phyloP scores from a whole-genome alignment of 2,888 invertebrate species.

The Cephus sareptanus region DNA sequence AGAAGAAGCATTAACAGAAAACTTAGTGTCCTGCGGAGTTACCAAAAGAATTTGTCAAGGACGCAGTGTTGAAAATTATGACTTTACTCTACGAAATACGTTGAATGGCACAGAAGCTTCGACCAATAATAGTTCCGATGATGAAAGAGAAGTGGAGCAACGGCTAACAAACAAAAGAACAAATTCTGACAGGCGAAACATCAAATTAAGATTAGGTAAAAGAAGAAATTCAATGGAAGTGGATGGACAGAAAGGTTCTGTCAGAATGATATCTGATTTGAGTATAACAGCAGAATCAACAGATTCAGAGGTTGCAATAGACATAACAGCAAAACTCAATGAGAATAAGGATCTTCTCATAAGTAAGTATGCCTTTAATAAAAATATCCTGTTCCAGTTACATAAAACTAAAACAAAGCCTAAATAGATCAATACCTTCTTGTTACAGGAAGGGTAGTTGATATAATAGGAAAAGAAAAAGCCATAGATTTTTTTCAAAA shows the following conservation, averaged over 20 bases:
- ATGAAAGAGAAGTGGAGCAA: constrained; percentile 59
- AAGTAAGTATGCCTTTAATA: constrained; percentile 67
- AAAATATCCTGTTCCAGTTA: not conserved
- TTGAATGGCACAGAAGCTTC: constrained; percentile 26
- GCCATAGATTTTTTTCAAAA: constrained; percentile 81
- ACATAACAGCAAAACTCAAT: constrained; percentile 78
- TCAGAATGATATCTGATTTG: constrained; percentile 73
- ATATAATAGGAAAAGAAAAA: constrained; percentile 78
- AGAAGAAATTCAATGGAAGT: constrained; percentile 66
- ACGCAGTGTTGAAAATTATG: constrained; percentile 81
- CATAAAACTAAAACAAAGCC: not conserved
- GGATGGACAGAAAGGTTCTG: constrained; percentile 69
- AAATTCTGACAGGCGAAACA: constrained; percentile 71
- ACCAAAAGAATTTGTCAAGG: constrained; percentile 73
- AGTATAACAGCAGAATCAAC: constrained; percentile 67
- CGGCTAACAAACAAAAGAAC: constrained; percentile 70
- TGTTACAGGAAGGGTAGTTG: constrained; percentile 76
- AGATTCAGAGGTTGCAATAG: constrained; percentile 74
- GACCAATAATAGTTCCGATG: constrained; percentile 70
- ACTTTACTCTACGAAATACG: constrained; percentile 71
- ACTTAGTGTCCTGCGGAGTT: constrained; percentile 83
- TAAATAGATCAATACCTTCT: not conserved
- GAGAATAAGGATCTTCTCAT: constrained; percentile 82
- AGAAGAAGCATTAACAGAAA: constrained; percentile 83
- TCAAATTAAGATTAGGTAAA: constrained; percentile 71